phyloP scores from a whole-genome alignment of 2,888 invertebrate species.

The Drosophila borborema region DNA sequence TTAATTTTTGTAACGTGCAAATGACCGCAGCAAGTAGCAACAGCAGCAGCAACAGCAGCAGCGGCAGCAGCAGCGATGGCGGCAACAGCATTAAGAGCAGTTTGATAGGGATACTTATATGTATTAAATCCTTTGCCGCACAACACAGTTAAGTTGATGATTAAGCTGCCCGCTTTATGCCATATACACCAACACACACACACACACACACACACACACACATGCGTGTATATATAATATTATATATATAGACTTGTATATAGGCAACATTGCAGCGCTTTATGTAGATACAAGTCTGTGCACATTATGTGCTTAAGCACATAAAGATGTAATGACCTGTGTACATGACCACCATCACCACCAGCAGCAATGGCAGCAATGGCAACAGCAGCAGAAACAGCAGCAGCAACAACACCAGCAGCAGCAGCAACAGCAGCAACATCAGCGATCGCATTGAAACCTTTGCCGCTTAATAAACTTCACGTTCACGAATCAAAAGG shows the following conservation, averaged over 20 bases:
- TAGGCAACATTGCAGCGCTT: conserved; percentile 9
- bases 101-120: conserved; percentile 34
- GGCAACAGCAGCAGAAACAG: conserved; percentile 8
- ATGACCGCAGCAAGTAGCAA: conserved; percentile 63
- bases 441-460: conserved; percentile 36
- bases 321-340: conserved; percentile 78
- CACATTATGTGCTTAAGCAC: conserved; percentile 73
- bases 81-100: conserved; percentile 36
- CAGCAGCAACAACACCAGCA: conserved; percentile 11
- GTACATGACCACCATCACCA: conserved; percentile 46
- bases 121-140: conserved; percentile 72
- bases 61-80: conserved; percentile 4
- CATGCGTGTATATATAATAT: background rate
- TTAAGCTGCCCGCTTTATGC: conserved; percentile 61
- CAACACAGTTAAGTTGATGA: conserved; percentile 81
- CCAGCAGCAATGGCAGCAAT: conserved; percentile 20
- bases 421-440: background rate
- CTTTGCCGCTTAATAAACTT: conserved; percentile 68
- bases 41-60: conserved; percentile 14
- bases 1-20: conserved; percentile 84
- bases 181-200: conserved; percentile 4
- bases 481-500: conserved; percentile 48
- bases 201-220: background rate
- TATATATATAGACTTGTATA: conserved; percentile 2
- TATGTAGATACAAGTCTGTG: conserved; percentile 16